Evolutionary conservation across 2,888 invertebrate genomes (phyloP), one percentile per base, ranked within the genome.

Genomic region (Pachymerium ferrugineum): DNA sequence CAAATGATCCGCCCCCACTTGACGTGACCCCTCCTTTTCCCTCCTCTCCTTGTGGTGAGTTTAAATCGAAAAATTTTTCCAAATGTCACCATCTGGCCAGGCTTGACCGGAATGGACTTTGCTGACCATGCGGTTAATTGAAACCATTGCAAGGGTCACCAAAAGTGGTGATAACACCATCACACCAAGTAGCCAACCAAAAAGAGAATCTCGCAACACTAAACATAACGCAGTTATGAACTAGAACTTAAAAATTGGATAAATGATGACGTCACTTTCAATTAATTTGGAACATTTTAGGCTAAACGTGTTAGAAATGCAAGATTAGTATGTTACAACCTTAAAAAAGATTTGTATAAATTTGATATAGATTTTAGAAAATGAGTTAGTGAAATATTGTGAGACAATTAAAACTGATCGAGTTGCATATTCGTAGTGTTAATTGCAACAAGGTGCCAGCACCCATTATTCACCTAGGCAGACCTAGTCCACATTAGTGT

Each of bases 101-200:
- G 47, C 47, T 47, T 47, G 47, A 47, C 47, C 47, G 47, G 16
- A 47, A 47, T 47, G 47, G 47, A 14, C 47, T 47, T 47, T 47
- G 47, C 47, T 16, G 47, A n/a, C 16, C 47, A 47, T 19, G 47
- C 47, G 47, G 14, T 16, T 47, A 47, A 47, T 47, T 47, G 47
- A 47, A 47, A 47, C 47, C 47, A 47, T 47, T 47, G 47, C 47
- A 47, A 16, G 47, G 47, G 47, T 47, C 47, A 47, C 14, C 3
- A 47, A 47, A 47, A 47, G 47, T 47, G 47, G 47, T 47, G 47
- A 47, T 47, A 47, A 47, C 47, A 47, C 19, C 16, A 22, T 47
- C 47, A 47, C 47, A 22, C 3, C 22, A n/a, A 47, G 47, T 47
- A 16, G 16, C 47, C 47, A 16, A 16, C n/a, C n/a, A n/a, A n/a